These are phyloP conservation scores for Hoplostethus mediterraneus DNA, from an alignment of 2,797 vertebrate genomes.

Conservation along the genomic window DNA sequence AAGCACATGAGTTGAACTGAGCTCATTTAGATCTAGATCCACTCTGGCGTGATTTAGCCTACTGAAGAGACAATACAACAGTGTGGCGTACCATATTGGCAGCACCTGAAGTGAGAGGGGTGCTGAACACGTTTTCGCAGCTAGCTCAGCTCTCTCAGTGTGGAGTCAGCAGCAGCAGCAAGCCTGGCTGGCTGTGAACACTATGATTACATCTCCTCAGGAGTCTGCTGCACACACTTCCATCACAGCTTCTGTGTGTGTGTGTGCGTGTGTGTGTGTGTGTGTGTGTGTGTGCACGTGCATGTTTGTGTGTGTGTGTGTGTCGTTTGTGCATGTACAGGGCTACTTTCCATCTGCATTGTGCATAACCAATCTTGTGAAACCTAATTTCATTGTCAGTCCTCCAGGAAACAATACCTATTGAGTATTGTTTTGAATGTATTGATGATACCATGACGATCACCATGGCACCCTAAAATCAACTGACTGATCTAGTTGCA, in stretches of 20 bases:
- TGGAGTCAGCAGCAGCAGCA: constrained; percentile 11
- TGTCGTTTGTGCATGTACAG: too few species aligned
- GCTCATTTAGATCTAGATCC: too few species aligned
- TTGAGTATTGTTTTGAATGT: background rate
- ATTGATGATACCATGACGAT: background rate
- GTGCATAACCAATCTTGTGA: background rate
- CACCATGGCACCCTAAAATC: background rate
- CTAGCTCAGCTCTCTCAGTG: constrained; percentile 8
- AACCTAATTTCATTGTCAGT: background rate
- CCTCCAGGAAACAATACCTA: background rate
- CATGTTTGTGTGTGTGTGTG: too few species aligned
- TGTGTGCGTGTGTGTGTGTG: background rate
- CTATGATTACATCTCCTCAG: constrained; percentile 3
- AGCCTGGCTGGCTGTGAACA: background rate
- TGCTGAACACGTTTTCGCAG: constrained; percentile 6
- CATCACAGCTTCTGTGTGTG: background rate
- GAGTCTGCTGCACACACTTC: background rate
- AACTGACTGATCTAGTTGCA: background rate
- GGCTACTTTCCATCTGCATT: too few species aligned
- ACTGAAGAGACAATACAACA: too few species aligned
- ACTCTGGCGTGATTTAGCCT: too few species aligned
- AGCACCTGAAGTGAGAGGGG: background rate
- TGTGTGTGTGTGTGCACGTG: background rate
- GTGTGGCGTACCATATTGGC: background rate
- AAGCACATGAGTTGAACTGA: too few species aligned